A percentile compares a stretch with the other conserved stretches of the same genome.
These are phyloP conservation scores for Hormaphis cornu DNA, from an alignment of 1,140 invertebrate genomes.

Conservation along the genomic window DNA sequence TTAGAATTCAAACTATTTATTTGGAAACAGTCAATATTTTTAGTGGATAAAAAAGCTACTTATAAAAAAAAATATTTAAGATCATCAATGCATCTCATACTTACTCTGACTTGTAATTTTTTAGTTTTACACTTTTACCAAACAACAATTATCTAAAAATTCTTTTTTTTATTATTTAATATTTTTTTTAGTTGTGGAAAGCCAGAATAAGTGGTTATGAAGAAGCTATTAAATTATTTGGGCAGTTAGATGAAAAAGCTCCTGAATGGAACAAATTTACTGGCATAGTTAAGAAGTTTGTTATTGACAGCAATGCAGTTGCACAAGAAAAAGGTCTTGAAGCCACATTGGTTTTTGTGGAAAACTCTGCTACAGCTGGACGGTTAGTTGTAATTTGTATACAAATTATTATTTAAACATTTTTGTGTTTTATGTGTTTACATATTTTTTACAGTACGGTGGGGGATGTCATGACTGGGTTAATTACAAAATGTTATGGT, in stretches of 20 bases:
- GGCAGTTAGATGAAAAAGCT: slow-evolving; percentile 81
- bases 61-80: too few species aligned
- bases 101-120: not conserved
- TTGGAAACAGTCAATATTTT: too few species aligned
- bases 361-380: slow-evolving; percentile 75
- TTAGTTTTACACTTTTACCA: not conserved
- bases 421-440: not conserved
- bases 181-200: slow-evolving; percentile 67
- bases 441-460: slow-evolving; percentile 57
- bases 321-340: slow-evolving; percentile 94
- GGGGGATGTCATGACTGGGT: slow-evolving; percentile 77
- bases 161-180: not conserved
- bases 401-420: not conserved
- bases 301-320: slow-evolving; percentile 84
- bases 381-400: slow-evolving; percentile 47
- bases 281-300: slow-evolving; percentile 90
- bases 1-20: too few species aligned
- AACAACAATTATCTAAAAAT: not conserved
- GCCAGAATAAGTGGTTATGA: slow-evolving; percentile 87
- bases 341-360: slow-evolving; percentile 77
- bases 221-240: slow-evolving; percentile 80
- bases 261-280: slow-evolving; percentile 87
- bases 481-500: slow-evolving; percentile 85
- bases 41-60: too few species aligned
- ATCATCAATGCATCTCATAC: not conserved